A percentile compares a stretch with the other conserved stretches of the same genome.
These are phyloP conservation scores for Rostratula benghalensis DNA, from an alignment of 2,113 vertebrate species.

Conservation along the genomic window DNA sequence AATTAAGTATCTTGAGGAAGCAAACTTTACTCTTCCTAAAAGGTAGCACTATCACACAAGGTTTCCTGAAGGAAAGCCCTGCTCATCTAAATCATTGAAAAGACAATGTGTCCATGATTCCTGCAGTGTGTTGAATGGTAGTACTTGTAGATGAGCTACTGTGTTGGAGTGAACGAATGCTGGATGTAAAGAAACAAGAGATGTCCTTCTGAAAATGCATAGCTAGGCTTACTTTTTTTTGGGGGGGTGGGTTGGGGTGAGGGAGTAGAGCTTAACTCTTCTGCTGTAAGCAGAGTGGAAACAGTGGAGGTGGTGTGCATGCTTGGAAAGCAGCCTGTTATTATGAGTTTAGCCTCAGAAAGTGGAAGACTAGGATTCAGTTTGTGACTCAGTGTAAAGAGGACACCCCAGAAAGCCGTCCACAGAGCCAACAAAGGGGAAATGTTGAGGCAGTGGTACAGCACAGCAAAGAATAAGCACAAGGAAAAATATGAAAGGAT, in stretches of 20 bases:
- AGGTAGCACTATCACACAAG: neutral
- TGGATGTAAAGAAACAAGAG: neutral
- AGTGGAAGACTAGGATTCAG: neutral
- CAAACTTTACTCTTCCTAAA: neutral
- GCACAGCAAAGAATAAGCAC: neutral
- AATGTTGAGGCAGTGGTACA: neutral
- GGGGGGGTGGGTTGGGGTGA: too few species aligned
- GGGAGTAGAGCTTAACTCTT: neutral
- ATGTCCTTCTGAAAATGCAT: neutral
- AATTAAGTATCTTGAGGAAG: neutral
- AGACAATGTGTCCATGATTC: fast-evolving
- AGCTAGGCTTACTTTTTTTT: neutral
- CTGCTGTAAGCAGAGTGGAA: neutral
- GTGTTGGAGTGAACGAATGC: neutral
- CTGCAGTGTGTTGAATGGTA: fast-evolving
- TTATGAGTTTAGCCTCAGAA: neutral
- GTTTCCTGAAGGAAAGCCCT: neutral
- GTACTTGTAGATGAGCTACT: neutral
- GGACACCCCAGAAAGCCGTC: neutral
- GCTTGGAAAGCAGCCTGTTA: neutral
- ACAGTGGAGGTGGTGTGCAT: neutral
- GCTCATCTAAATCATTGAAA: neutral
- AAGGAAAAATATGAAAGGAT: neutral
- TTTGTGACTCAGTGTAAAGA: neutral
- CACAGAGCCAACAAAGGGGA: neutral